Evolutionary conservation across 2,113 vertebrate genomes (phyloP).

Genomic region (Toxostoma redivivum): DNA sequence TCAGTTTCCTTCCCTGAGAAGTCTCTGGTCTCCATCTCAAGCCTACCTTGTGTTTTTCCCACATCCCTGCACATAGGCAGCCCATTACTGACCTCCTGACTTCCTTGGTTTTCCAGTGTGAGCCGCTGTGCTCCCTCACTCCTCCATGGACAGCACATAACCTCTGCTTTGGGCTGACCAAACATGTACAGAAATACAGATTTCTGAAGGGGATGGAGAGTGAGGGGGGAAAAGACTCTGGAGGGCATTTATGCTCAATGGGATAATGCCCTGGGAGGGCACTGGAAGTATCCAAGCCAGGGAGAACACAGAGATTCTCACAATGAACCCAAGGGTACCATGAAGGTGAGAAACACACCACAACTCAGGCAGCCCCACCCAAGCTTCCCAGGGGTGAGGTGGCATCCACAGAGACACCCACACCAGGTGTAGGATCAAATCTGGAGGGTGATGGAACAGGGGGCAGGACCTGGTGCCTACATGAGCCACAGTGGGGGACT

Average conservation of each 20-base stretch:
- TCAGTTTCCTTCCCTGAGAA: background rate
- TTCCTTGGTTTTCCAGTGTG: background rate
- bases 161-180: background rate
- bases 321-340: background rate
- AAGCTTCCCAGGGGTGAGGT: background rate
- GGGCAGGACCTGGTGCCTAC: background rate
- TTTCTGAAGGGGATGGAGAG: background rate
- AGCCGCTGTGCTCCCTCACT: background rate
- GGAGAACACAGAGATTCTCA: background rate
- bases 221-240: background rate
- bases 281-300: background rate
- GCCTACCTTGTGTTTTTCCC: background rate
- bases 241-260: background rate
- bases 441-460: background rate
- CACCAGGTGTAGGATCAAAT: background rate
- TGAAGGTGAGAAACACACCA: background rate
- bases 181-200: background rate
- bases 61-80: background rate
- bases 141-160: background rate
- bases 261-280: background rate
- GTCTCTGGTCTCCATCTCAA: background rate
- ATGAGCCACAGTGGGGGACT: accelerated
- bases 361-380: background rate
- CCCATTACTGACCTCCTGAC: background rate
- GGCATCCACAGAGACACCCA: background rate